Conservation (phyloP, 2,888 invertebrate genomes). For the Stenotaenia linearis region DNA sequence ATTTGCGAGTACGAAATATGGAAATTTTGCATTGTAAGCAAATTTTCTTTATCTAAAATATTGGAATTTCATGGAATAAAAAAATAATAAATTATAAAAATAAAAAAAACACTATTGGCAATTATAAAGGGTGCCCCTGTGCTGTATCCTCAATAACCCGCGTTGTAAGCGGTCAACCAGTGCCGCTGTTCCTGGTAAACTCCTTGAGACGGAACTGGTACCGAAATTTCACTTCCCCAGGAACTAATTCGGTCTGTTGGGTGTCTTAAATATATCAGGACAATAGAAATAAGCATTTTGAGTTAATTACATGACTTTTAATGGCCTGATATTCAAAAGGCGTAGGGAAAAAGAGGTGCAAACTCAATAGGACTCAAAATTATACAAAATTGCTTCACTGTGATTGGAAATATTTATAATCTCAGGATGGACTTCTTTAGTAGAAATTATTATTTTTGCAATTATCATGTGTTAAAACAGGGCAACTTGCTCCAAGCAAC, state of each 20-base stretch:
- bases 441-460: neutral
- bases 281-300: neutral
- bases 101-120: too few species aligned
- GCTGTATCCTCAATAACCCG: too few species aligned
- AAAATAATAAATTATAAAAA: too few species aligned
- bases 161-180: too few species aligned
- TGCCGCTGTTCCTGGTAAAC: neutral
- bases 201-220: neutral
- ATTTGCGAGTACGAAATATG: too few species aligned
- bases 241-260: too few species aligned
- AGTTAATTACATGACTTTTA: neutral
- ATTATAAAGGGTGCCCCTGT: too few species aligned
- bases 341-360: neutral
- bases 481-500: slow-evolving; percentile 26
- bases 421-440: neutral
- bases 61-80: too few species aligned
- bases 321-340: too few species aligned
- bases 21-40: too few species aligned
- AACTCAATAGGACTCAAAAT: neutral
- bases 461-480: slow-evolving; percentile 10
- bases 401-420: neutral
- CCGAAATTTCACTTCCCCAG: too few species aligned
- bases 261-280: neutral
- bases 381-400: neutral
- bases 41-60: too few species aligned